A percentile compares a stretch with the other conserved stretches of the same genome.
Evolutionary conservation across 2,113 vertebrate species (phyloP).

Genomic region (Rhabdornis inornatus): DNA sequence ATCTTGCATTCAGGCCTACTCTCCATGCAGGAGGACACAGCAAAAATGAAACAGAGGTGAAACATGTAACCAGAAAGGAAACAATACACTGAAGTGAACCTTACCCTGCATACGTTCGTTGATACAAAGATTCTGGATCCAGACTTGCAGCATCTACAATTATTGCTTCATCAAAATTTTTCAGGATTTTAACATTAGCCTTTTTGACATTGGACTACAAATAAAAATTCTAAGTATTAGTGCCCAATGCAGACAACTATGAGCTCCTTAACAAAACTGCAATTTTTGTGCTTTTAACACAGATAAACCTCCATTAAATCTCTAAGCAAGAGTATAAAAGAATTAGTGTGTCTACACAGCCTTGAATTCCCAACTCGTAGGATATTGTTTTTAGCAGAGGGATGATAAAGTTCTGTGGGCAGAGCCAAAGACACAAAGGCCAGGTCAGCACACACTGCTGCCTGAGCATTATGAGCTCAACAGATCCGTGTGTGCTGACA

Average conservation of each 20-base stretch:
- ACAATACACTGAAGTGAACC: slow-evolving; percentile 16
- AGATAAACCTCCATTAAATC: background rate
- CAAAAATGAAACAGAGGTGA: background rate
- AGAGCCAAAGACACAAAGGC: background rate
- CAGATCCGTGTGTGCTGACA: background rate
- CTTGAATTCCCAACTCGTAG: background rate
- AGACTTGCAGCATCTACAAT: slow-evolving; percentile 94
- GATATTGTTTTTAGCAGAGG: background rate
- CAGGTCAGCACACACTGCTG: background rate
- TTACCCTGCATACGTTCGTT: slow-evolving; percentile 96
- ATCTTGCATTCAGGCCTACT: background rate
- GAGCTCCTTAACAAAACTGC: background rate
- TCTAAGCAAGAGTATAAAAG: background rate
- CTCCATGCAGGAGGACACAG: background rate
- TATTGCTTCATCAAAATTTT: slow-evolving; percentile 99
- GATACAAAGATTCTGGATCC: slow-evolving; percentile 95
- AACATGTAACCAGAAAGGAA: background rate
- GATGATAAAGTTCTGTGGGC: background rate
- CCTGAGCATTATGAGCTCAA: background rate
- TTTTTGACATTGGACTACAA: slow-evolving; percentile 82
- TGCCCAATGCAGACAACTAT: slow-evolving; percentile 27
- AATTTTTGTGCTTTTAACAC: background rate
- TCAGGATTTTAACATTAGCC: slow-evolving; percentile 94
- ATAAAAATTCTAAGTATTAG: slow-evolving; percentile 62
- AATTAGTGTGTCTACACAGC: background rate